phyloP scores from a whole-genome alignment of 2,113 vertebrate genomes.

The Elephas maximus region DNA sequence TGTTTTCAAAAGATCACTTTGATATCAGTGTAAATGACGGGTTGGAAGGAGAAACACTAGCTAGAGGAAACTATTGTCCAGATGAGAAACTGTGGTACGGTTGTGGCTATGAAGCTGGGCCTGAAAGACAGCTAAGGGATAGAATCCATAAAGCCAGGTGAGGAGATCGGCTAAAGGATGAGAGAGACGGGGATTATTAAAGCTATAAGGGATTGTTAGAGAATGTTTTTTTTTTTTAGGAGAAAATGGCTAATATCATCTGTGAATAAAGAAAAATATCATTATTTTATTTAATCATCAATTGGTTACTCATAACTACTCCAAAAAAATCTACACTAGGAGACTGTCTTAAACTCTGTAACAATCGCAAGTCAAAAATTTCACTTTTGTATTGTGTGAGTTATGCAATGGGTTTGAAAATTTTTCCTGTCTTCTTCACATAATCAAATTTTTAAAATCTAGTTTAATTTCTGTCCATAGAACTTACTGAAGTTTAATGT shows the following conservation, averaged over 20 bases:
- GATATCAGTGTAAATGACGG: neutral
- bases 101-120: neutral
- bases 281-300: slow-evolving; percentile 21
- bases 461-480: slow-evolving; percentile 16
- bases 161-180: neutral
- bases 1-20: slow-evolving; percentile 6
- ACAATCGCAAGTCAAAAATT: neutral
- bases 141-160: neutral
- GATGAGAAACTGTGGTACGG: neutral
- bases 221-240: neutral
- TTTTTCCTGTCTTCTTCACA: neutral
- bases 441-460: slow-evolving; percentile 33
- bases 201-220: neutral
- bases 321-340: neutral
- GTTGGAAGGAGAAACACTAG: neutral
- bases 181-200: neutral
- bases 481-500: neutral
- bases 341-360: neutral
- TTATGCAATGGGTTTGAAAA: neutral
- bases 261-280: neutral
- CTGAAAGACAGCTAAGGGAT: neutral
- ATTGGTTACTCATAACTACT: neutral
- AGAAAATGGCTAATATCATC: neutral
- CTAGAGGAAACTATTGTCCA: neutral
- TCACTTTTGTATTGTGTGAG: neutral